These are phyloP conservation scores for Lamprologus ornatipinnis DNA, from an alignment of 2,113 vertebrate genomes.

Conservation along the genomic window DNA sequence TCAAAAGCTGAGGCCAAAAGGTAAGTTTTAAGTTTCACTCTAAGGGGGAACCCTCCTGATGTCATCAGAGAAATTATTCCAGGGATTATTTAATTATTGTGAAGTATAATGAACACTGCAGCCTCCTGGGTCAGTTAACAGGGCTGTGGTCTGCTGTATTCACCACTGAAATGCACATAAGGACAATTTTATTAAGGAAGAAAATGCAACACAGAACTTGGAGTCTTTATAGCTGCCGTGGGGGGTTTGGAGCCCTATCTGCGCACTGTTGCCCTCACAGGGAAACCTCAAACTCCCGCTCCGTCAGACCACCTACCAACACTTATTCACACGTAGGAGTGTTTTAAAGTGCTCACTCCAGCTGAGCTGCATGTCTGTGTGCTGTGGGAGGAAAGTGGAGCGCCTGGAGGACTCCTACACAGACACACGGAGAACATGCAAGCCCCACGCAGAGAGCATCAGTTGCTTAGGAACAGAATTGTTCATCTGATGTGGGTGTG, in stretches of 20 bases:
- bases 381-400: slow-evolving; percentile 26
- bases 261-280: background rate
- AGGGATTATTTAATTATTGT: background rate
- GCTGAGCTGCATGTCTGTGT: slow-evolving; percentile 14
- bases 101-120: background rate
- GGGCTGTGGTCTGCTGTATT: background rate
- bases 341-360: slow-evolving; percentile 15
- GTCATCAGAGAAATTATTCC: background rate
- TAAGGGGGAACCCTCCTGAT: background rate
- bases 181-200: background rate
- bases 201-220: background rate
- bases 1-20: background rate
- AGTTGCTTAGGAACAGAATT: slow-evolving; percentile 62
- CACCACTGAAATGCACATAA: background rate
- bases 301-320: slow-evolving; percentile 6
- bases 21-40: background rate
- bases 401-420: slow-evolving; percentile 25
- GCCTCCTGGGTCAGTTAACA: background rate
- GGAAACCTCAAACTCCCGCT: background rate
- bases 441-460: slow-evolving; percentile 22
- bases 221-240: background rate
- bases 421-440: slow-evolving; percentile 39
- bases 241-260: background rate
- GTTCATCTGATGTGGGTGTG: slow-evolving; percentile 46
- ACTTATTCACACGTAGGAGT: background rate